Percentiles rank a stretch among this genome's conserved stretches.
Conservation (phyloP, 1,140 invertebrate genomes). For the Cryptotermes secundus region DNA sequence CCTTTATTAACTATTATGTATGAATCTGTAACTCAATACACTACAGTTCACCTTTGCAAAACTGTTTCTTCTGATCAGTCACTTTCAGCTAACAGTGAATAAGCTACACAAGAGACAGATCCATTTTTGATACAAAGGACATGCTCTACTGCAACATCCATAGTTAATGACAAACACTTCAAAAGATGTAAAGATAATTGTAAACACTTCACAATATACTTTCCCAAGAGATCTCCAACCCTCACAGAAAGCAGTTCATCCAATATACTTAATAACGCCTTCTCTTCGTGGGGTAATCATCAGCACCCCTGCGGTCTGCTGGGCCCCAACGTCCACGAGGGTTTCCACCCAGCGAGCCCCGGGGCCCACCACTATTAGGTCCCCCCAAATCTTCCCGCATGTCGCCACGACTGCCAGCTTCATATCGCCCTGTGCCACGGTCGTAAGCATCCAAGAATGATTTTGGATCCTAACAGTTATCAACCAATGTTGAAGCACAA, state of each 20-base stretch:
- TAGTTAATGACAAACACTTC: background rate
- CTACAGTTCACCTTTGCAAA: background rate
- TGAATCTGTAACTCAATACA: background rate
- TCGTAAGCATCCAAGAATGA: conserved; percentile 34
- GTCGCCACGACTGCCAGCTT: conserved; percentile 30
- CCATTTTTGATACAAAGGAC: background rate
- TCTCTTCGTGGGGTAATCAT: conserved; percentile 34
- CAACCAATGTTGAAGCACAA: conserved; percentile 21
- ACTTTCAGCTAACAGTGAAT: background rate
- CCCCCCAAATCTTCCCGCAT: conserved; percentile 31
- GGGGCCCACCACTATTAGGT: conserved; percentile 26
- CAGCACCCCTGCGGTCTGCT: conserved; percentile 23
- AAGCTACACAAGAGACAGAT: background rate
- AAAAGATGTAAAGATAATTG: background rate
- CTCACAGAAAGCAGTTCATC: conserved; percentile 1
- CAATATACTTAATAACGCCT: conserved; percentile 29
- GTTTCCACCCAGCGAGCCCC: conserved; percentile 29
- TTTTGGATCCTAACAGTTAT: conserved; percentile 32
- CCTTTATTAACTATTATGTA: background rate
- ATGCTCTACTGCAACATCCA: background rate
- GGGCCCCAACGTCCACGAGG: conserved; percentile 33
- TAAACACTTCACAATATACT: conserved; percentile 6
- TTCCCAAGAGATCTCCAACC: background rate
- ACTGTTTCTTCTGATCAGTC: background rate
- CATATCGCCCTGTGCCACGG: conserved; percentile 31